A percentile compares a stretch with the other conserved stretches of the same genome.
Conservation (phyloP, 2,797 vertebrate genomes). For the Halcyon smyrnensis region DNA sequence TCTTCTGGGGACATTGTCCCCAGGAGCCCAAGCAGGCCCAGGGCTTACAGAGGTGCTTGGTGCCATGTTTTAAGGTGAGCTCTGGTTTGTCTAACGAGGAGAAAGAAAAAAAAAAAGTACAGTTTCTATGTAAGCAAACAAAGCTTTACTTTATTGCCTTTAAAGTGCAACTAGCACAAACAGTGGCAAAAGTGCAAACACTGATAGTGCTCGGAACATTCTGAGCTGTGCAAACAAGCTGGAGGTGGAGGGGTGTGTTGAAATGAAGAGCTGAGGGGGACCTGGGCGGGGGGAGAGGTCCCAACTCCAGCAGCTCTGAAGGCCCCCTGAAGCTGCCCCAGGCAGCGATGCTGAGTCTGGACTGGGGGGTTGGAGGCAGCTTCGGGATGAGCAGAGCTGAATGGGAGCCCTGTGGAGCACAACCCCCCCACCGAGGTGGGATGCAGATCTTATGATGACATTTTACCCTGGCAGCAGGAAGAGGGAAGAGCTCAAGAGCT, state of each 20-base stretch:
- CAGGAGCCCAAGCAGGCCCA: not conserved
- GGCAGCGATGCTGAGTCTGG: fast-evolving
- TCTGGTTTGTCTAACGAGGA: not conserved
- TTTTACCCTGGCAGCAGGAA: not conserved
- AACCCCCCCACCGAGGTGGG: not conserved
- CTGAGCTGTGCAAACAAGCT: slow-evolving; percentile 52
- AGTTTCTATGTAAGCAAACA: slow-evolving; percentile 15
- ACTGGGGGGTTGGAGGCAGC: not conserved
- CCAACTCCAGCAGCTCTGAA: not conserved
- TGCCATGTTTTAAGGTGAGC: not conserved
- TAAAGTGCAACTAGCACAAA: slow-evolving; percentile 64
- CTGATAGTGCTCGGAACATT: slow-evolving; percentile 53
- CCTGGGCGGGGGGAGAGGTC: not conserved
- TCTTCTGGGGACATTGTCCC: not conserved
- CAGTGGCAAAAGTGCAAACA: slow-evolving; percentile 68
- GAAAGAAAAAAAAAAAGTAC: not conserved
- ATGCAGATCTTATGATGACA: not conserved
- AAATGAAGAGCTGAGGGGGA: slow-evolving; percentile 15
- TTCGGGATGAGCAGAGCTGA: not conserved
- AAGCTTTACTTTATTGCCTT: slow-evolving; percentile 51
- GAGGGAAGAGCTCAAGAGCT: not conserved
- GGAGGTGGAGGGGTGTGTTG: slow-evolving; percentile 27
- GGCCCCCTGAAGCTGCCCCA: not conserved
- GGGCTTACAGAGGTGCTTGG: not conserved
- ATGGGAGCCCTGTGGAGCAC: not conserved